Conservation (phyloP, 2,797 vertebrate species). For the Falco concolor region DNA sequence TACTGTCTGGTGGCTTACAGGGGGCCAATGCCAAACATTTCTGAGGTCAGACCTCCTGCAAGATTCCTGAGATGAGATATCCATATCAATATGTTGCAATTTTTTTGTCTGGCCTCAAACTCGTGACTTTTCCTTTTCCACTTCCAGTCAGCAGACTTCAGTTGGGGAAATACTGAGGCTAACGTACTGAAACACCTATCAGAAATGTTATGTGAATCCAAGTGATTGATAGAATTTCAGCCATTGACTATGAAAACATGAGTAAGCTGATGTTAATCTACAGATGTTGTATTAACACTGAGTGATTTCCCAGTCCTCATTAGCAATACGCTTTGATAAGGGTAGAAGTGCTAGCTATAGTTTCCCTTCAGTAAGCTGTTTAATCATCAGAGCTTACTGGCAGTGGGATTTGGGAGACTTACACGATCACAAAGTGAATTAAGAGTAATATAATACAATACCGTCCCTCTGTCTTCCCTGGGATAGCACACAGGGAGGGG, state of each 20-base stretch:
- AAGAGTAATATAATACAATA: neutral
- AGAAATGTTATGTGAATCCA: neutral
- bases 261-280: conserved; percentile 13
- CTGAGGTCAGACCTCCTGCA: neutral
- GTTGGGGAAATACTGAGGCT: neutral
- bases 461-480: neutral
- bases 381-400: conserved; percentile 35
- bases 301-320: conserved; percentile 27
- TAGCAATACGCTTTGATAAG: conserved; percentile 13
- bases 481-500: neutral
- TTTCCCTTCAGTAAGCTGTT: conserved; percentile 41
- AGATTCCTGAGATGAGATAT: neutral
- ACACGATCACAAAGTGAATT: neutral
- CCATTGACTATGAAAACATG: neutral
- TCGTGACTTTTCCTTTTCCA: neutral
- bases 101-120: neutral
- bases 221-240: conserved; percentile 12
- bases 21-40: neutral
- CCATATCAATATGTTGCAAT: neutral
- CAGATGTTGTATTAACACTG: neutral
- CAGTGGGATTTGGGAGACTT: conserved; percentile 10
- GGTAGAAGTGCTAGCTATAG: neutral
- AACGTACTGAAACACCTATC: accelerated
- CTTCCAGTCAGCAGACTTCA: neutral
- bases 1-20: neutral